Evolutionary conservation across 2,797 vertebrate species (phyloP), one percentile per base, ranked within the genome.

Genomic region (Dicrostonyx torquatus): DNA sequence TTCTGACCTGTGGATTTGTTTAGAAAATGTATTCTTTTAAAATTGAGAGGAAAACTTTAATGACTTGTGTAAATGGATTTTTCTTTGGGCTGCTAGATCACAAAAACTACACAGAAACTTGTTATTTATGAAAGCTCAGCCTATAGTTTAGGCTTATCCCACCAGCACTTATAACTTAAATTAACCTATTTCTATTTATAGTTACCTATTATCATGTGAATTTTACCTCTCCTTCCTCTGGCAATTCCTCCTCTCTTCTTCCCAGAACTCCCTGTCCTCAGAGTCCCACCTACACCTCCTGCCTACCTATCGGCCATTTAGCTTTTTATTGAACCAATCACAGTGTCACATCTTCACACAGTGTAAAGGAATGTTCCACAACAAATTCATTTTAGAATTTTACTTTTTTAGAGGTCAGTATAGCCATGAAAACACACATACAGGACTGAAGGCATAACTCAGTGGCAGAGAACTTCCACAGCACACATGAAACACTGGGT

Each of bases 1-100:
- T 83, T 83, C 73, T 89, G 40, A 79, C 22, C 11, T 60, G 6
- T 15, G 31, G 40, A 50, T 72, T 77, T n/a, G 34, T 85, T 94
- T 89, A 93, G 64, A 94, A 53, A 73, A 62, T 85, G 5, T 53
- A 40, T 92, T 93, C 77, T 66, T 62, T 91, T 87, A 50, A 89
- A 93, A 86, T 18, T 64, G 14, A 29, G 37, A 29, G 22, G 22
- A 64, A 84, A 34, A 29, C 10, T 85, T 24, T 48, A 55, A 37
- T 73, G 70, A 73, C 11, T 73, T 24, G 43, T 40, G n/a, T 72
- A 72, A 72, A 72, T 22, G 4, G 68, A 72, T 72, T 72, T n/a
- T 37, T 72, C 4, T 5, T 11, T 2, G 37, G 68, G n/a, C 20
- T n/a, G 20, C 37, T 37, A 40, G 18, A n/a, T 72, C 68, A 72